These are phyloP conservation scores for Brachyhypopomus occidentalis DNA, from an alignment of 2,113 vertebrate genomes.

Conservation along the genomic window DNA sequence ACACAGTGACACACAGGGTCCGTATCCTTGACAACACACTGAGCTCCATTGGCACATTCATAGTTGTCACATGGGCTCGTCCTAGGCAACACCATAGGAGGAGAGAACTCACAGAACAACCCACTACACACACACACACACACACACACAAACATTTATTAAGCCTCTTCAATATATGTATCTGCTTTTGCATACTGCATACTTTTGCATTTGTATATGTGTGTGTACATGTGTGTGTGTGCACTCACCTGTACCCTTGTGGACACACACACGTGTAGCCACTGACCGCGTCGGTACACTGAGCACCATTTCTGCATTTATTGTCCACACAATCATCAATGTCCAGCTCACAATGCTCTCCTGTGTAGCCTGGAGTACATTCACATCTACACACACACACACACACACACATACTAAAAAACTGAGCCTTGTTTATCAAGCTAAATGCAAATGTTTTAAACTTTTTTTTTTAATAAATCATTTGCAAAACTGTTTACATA, in stretches of 20 bases:
- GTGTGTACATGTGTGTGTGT: slow-evolving; percentile 21
- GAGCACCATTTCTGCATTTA: slow-evolving; percentile 92
- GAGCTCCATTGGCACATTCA: slow-evolving; percentile 92
- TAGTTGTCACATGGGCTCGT: slow-evolving; percentile 96
- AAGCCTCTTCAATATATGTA: neutral
- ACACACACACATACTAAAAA: slow-evolving; percentile 27
- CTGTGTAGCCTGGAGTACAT: slow-evolving; percentile 91
- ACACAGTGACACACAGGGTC: slow-evolving; percentile 93
- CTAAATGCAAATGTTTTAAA: no score
- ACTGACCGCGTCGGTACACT: slow-evolving; percentile 91
- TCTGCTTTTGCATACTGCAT: neutral
- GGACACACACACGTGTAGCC: slow-evolving; percentile 94
- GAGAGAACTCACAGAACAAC: slow-evolving; percentile 94
- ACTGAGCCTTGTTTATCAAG: no score
- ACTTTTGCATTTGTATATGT: neutral
- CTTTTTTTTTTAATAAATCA: no score
- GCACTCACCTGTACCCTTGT: slow-evolving; percentile 88
- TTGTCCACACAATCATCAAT: slow-evolving; percentile 92
- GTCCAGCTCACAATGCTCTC: slow-evolving; percentile 91
- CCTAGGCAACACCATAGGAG: slow-evolving; percentile 94
- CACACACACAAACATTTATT: no score
- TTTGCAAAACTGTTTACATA: no score
- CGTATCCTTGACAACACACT: slow-evolving; percentile 84
- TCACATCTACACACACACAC: slow-evolving; percentile 81
- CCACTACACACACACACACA: slow-evolving; percentile 73